phyloP scores from a whole-genome alignment of 2,113 vertebrate genomes.

The Alligator mississippiensis region DNA sequence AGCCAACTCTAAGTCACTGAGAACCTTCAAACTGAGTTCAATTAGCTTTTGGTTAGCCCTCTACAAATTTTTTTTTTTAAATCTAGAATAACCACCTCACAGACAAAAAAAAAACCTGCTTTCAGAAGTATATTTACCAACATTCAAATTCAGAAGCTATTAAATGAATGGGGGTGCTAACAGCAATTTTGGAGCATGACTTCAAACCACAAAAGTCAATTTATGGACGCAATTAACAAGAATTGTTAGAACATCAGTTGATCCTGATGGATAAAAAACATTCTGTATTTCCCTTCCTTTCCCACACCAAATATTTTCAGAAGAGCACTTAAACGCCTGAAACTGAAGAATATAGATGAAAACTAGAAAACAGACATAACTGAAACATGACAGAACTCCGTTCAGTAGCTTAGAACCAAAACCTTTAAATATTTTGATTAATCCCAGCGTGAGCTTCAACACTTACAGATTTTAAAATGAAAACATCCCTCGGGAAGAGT shows the following conservation, averaged over 20 bases:
- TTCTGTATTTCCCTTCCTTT: slow-evolving; percentile 4
- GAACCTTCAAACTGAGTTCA: background rate
- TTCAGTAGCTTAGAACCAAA: too few relatives aligned
- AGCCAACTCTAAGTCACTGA: background rate
- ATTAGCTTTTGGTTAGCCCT: background rate
- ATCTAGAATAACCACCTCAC: background rate
- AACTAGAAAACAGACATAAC: too few relatives aligned
- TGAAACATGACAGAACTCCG: background rate
- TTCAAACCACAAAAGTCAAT: background rate
- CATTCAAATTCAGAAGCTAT: background rate
- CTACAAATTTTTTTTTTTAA: background rate
- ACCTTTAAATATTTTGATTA: too few relatives aligned
- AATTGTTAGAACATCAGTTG: slow-evolving; percentile 36
- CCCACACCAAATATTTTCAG: background rate
- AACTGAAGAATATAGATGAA: too few relatives aligned
- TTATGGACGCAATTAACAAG: fast-evolving
- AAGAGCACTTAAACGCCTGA: too few relatives aligned
- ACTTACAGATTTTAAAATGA: slow-evolving; percentile 8
- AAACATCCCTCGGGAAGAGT: background rate
- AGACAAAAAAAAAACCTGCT: background rate
- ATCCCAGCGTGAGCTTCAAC: too few relatives aligned
- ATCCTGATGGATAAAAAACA: slow-evolving; percentile 18
- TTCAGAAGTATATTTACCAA: background rate
- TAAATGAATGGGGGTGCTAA: background rate
- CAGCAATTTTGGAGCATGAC: background rate